Evolutionary conservation across 2,888 invertebrate species (phyloP), one percentile per base, ranked within the genome.

Genomic region (Metalampra italica): DNA sequence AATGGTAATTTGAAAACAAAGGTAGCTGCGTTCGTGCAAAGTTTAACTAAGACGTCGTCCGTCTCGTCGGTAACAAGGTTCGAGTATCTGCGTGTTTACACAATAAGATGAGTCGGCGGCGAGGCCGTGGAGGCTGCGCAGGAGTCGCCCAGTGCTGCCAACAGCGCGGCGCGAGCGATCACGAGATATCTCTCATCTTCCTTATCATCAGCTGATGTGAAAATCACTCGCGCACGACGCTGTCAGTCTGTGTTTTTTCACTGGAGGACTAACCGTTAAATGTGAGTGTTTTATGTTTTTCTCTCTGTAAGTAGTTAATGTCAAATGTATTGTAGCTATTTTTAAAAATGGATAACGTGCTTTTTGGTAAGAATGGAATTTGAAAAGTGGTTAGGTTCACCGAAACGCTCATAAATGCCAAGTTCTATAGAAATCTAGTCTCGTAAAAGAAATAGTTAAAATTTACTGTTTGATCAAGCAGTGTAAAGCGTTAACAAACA

Each of bases 121-220:
- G 66, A 71, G 73, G 74, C 54, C 72, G 63, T 54, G 63, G 81
- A 85, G 85, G 85, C 84, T 87, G 85, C 73, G 72, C 73, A 54
- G 81, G 77, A 71, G 70, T 62, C 39, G 30, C 39, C n/a, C 86
- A 82, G 63, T 76, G 72, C 74, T 84, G 62, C 87, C 88, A 89
- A 86, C 87, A 59, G 66, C 42, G 62, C 77, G 65, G 59, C 60
- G 58, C 59, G 68, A 83, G 58, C 59, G 68, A 83, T 87, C 88
- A 88, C 88, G 88, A 87, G 88, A 84, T 85, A 74, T 60, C 68
- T 71, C 76, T 71, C 82, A 74, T 82, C 82, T 80, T 78, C 79
- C 76, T 85, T 87, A 85, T 87, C 82, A 83, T 82, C 85, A 82
- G 85, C 82, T 84, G 84, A 83, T 82, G 71, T 58, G 66, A 66